Evolutionary conservation across 2,113 vertebrate species (phyloP).

Genomic region (Rhea americana): DNA sequence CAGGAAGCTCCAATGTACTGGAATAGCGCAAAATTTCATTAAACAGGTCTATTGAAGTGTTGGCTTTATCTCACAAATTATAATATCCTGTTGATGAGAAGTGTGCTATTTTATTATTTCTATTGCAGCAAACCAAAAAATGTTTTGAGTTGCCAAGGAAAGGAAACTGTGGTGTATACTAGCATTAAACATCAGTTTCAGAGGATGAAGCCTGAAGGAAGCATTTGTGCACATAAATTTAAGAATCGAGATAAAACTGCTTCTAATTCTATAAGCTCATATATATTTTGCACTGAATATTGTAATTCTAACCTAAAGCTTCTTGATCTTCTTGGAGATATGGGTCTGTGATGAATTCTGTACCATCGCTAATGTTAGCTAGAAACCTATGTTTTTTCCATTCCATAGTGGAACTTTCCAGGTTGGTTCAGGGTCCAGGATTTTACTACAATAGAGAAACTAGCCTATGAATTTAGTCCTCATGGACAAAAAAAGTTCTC

Average conservation of each 20-base stretch:
- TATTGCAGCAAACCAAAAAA: background rate
- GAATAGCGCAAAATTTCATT: slow-evolving; percentile 24
- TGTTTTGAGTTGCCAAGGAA: background rate
- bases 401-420: background rate
- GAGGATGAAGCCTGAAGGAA: background rate
- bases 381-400: background rate
- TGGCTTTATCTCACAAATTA: slow-evolving; percentile 47
- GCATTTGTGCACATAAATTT: background rate
- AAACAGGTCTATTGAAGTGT: background rate
- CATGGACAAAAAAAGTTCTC: background rate
- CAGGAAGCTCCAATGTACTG: background rate
- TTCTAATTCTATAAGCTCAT: background rate
- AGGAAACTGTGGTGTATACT: background rate
- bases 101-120: background rate
- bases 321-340: background rate
- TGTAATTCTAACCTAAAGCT: background rate
- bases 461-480: background rate
- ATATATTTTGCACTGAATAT: background rate
- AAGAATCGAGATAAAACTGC: background rate
- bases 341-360: background rate
- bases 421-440: background rate
- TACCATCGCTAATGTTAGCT: background rate
- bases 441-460: background rate
- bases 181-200: background rate
- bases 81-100: slow-evolving; percentile 39